Percentiles rank a stretch among this genome's conserved stretches.
Evolutionary conservation across 2,888 invertebrate species (phyloP).

Genomic region (Blastobasis lacticolella): DNA sequence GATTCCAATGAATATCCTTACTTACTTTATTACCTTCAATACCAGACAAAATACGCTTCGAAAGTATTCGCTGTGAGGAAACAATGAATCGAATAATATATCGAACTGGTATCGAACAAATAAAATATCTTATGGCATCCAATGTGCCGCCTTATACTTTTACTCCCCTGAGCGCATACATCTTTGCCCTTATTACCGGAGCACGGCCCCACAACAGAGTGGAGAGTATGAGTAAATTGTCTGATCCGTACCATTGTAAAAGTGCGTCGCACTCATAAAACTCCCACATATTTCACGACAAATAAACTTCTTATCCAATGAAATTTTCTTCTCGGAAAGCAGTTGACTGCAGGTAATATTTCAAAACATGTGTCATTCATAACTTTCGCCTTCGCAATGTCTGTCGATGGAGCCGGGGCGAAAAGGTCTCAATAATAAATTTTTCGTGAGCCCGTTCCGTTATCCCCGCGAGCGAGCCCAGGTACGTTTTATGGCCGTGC

Average conservation of each 20-base stretch:
- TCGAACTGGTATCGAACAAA: too few species aligned
- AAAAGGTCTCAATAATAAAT: conserved; percentile 74
- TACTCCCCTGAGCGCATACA: conserved; percentile 39
- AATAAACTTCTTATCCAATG: conserved; percentile 71
- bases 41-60: too few species aligned
- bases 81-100: too few species aligned
- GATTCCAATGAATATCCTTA: too few species aligned
- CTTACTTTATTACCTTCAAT: too few species aligned
- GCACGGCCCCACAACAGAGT: conserved; percentile 32
- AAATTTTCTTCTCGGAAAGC: conserved; percentile 62
- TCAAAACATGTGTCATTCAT: conserved; percentile 75
- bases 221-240: conserved; percentile 59
- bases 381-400: conserved; percentile 73
- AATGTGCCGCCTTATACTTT: conserved; percentile 65
- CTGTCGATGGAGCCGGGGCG: conserved; percentile 70
- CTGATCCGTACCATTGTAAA: conserved; percentile 66
- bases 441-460: conserved; percentile 68
- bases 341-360: conserved; percentile 72
- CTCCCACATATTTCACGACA: conserved; percentile 72
- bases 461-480: conserved; percentile 67
- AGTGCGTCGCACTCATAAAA: conserved; percentile 63
- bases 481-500: conserved; percentile 72
- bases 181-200: conserved; percentile 52
- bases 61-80: too few species aligned
- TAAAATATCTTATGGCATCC: conserved; percentile 47